Evolutionary conservation across 2,888 invertebrate species (phyloP), one percentile per base, ranked within the genome.

Genomic region (Hirtodrosophila histrioides): DNA sequence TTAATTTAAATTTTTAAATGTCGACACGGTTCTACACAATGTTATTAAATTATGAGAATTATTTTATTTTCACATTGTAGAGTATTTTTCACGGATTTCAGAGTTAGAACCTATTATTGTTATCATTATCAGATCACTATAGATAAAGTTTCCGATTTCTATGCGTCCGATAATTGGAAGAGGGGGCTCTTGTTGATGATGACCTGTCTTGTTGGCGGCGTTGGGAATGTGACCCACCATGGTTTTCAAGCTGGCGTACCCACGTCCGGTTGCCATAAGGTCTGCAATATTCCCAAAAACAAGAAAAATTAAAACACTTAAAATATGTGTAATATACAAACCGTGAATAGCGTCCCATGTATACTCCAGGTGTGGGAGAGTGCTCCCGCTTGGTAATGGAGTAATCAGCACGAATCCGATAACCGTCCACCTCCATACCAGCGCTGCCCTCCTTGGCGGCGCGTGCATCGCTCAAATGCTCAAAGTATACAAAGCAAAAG

Each of bases 401-500:
- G 92, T 94, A 99, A 92, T 98, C 99, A 8, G 98, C 98, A 77
- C 99, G 94, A 85, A 99, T 98, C 86, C 96, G 94, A 62, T 98
- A 94, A 0, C 97, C 97, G 92, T 98, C 98, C 53, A 99, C 96
- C 92, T 97, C 97, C 94, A 97, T 96, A 58, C 98, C 98, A 57
- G 96, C 95, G 89, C 98, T 98, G 86, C 96, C 94, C 88, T 98
- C 97, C 92, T 98, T 98, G 8, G 99, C 98, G 60, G 95, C 95
- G 91, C 96, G 96, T 0, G 99, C 97, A 92, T 98, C 98, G 66
- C 96, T 96, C 49, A 95, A 93, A 62, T 94, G 95, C 91, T 96
- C 96, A 92, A 95, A 98, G 92, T 99, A 98, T 45, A 99, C 96
- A 93, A 99, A 99, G 83, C 97, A 96, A 92, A 98, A 99, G n/a